phyloP scores from a whole-genome alignment of 2,888 invertebrate species.

The Anagyrus pseudococci region DNA sequence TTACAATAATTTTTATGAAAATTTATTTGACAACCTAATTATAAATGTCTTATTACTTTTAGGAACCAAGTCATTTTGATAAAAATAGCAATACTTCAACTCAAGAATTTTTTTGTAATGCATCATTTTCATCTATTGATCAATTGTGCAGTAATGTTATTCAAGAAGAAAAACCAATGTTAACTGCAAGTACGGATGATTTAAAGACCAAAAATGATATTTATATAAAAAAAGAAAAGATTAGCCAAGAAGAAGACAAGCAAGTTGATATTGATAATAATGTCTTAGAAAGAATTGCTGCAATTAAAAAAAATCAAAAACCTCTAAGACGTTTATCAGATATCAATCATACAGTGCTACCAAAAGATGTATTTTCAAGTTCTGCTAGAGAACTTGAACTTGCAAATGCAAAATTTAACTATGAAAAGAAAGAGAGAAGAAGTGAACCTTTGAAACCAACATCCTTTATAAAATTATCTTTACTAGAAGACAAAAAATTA shows the following conservation, averaged over 20 bases:
- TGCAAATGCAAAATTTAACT: conserved; percentile 28
- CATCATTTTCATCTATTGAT: conserved; percentile 44
- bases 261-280: background rate
- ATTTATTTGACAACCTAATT: too few relatives aligned
- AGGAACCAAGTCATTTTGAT: conserved; percentile 13
- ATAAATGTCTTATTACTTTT: background rate
- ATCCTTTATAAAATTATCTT: conserved; percentile 22
- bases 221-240: too few relatives aligned
- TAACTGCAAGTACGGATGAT: conserved; percentile 8
- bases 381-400: conserved; percentile 36
- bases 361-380: conserved; percentile 37
- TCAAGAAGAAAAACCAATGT: conserved; percentile 24
- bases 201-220: too few relatives aligned
- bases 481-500: conserved; percentile 8
- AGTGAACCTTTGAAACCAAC: conserved; percentile 6
- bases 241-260: background rate
- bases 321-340: conserved; percentile 25
- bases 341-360: conserved; percentile 24
- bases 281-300: conserved; percentile 33
- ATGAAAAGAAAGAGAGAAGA: conserved; percentile 16
- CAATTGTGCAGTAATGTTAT: conserved; percentile 38
- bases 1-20: background rate
- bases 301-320: conserved; percentile 36
- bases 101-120: conserved; percentile 47
- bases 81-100: conserved; percentile 41